Evolutionary conservation across 1,140 invertebrate genomes (phyloP).

Genomic region (Micrasema minimum): DNA sequence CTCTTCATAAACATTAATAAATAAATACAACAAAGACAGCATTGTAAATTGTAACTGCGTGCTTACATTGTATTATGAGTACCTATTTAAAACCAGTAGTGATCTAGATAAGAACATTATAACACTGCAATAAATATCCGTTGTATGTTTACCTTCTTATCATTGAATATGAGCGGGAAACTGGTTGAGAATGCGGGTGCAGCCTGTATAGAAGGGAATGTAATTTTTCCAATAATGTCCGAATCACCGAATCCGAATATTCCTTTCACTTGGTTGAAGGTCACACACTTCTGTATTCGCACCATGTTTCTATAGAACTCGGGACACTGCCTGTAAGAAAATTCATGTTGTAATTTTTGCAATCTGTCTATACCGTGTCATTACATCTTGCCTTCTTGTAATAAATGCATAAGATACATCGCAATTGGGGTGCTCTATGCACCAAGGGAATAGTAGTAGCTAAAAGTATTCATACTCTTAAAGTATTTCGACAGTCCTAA

Average conservation of each 20-base stretch:
- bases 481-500: too few species aligned
- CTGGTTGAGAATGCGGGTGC: constrained; percentile 93
- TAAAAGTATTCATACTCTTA: too few species aligned
- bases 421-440: too few species aligned
- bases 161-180: constrained; percentile 95
- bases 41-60: too few species aligned
- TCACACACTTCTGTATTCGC: constrained; percentile 91
- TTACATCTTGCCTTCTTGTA: neutral
- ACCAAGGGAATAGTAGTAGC: too few species aligned
- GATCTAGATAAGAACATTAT: too few species aligned
- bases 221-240: constrained; percentile 96
- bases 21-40: too few species aligned
- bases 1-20: too few species aligned
- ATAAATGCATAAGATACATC: too few species aligned
- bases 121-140: too few species aligned
- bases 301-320: constrained; percentile 94
- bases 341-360: constrained; percentile 20
- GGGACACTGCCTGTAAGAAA: constrained; percentile 75
- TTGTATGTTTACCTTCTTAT: constrained; percentile 73
- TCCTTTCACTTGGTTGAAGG: constrained; percentile 94
- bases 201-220: constrained; percentile 96
- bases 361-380: neutral
- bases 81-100: too few species aligned
- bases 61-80: too few species aligned
- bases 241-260: constrained; percentile 99